These are phyloP conservation scores for Streptopelia turtur DNA, from an alignment of 2,797 vertebrate genomes.

Conservation along the genomic window DNA sequence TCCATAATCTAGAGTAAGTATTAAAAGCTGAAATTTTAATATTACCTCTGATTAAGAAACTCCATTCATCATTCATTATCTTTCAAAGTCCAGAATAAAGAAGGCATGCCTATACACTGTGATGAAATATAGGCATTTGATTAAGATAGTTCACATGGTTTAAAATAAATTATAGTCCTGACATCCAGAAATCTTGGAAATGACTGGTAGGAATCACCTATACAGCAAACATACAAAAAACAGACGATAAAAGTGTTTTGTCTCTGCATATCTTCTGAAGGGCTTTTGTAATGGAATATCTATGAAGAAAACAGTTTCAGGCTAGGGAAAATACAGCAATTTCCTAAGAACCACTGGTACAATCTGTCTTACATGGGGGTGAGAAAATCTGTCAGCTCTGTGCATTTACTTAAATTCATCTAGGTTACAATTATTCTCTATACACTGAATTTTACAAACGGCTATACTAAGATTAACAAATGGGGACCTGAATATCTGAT, in stretches of 20 bases:
- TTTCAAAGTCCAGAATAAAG: conserved; percentile 34
- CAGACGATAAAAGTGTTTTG: background rate
- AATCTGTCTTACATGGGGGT: background rate
- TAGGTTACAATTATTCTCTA: background rate
- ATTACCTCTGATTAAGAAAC: background rate
- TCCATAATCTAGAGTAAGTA: background rate
- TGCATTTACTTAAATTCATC: background rate
- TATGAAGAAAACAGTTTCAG: background rate
- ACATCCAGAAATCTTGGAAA: background rate
- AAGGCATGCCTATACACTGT: background rate
- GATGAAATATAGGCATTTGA: background rate
- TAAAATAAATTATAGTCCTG: background rate
- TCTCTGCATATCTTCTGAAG: background rate
- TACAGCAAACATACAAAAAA: background rate
- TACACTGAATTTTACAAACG: background rate
- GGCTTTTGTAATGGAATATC: background rate
- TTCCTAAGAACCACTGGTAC: background rate
- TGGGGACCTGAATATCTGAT: background rate
- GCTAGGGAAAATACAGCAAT: background rate
- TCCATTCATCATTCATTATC: conserved; percentile 30
- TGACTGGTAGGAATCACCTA: background rate
- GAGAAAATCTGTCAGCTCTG: background rate
- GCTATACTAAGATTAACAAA: background rate
- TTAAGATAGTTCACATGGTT: background rate
- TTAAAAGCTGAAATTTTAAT: conserved; percentile 29